These are phyloP conservation scores for Drosophila mimetica DNA, from an alignment of 2,888 invertebrate species.

Conservation along the genomic window DNA sequence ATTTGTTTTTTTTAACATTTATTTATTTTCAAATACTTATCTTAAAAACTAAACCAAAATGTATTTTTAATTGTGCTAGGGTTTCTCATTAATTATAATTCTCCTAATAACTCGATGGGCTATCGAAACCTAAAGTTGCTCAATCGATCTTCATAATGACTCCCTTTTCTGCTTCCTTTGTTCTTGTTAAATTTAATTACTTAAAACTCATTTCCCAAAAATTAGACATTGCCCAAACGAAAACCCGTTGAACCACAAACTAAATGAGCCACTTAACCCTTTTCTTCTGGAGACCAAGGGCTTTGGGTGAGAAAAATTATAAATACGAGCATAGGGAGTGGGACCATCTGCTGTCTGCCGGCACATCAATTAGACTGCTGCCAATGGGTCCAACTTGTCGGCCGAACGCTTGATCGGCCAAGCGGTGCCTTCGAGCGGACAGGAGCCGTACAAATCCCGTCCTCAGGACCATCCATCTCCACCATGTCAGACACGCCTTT, in stretches of 20 bases:
- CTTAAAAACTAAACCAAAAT: too few species aligned
- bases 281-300: conserved; percentile 9
- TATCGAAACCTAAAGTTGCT: neutral
- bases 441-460: conserved; percentile 10
- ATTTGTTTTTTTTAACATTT: too few species aligned
- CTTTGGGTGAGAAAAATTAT: neutral
- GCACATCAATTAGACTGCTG: conserved; percentile 62
- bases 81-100: too few species aligned
- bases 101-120: too few species aligned
- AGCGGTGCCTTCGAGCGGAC: conserved; percentile 48
- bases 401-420: conserved; percentile 60
- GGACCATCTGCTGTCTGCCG: conserved; percentile 40
- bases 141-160: conserved; percentile 22
- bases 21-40: too few species aligned
- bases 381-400: conserved; percentile 57
- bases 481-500: conserved; percentile 1
- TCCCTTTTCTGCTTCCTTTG: neutral
- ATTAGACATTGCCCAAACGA: conserved; percentile 49
- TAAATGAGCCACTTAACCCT: conserved; percentile 70
- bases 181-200: conserved; percentile 17
- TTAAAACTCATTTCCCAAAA: conserved; percentile 47
- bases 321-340: conserved; percentile 11
- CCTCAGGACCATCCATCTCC: conserved; percentile 6
- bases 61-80: too few species aligned
- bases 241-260: conserved; percentile 63